Conservation (phyloP, 1,140 invertebrate species). For the Apis dorsata region DNA sequence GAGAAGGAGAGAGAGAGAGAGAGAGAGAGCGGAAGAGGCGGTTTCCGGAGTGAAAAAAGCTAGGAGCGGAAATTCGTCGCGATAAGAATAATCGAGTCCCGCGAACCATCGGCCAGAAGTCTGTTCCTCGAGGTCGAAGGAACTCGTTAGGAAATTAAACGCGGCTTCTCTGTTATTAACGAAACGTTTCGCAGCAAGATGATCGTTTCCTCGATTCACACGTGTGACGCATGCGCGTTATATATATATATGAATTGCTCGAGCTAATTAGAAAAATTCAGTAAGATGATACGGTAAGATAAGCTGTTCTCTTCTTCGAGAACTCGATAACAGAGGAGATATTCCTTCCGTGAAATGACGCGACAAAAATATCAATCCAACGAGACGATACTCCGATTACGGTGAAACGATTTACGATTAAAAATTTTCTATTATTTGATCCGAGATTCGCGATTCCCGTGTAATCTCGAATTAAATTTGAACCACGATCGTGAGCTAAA, state of each 20-base stretch:
- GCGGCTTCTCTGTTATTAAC: conserved; percentile 13
- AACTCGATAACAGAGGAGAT: neutral
- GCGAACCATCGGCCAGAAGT: conserved; percentile 11
- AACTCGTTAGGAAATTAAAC: conserved; percentile 35
- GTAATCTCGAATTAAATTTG: conserved; percentile 32
- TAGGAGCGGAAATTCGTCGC: conserved; percentile 57
- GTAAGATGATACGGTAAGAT: neutral
- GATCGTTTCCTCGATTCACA: neutral
- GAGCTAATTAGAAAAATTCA: neutral
- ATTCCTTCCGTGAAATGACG: neutral
- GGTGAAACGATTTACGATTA: neutral
- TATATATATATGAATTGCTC: no score
- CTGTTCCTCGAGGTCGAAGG: neutral
- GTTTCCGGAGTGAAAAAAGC: conserved; percentile 56
- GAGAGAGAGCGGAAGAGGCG: conserved; percentile 56
- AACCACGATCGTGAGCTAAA: conserved; percentile 12
- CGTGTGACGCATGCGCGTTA: neutral
- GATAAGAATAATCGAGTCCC: conserved; percentile 61
- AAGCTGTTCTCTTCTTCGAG: neutral
- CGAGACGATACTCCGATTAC: neutral
- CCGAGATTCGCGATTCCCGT: neutral
- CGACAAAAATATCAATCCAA: neutral
- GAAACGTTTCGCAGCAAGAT: neutral
- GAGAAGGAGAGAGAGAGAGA: conserved; percentile 26
- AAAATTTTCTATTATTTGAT: neutral